These are phyloP conservation scores for Gymnarchus niloticus DNA, from an alignment of 2,113 vertebrate genomes.

Conservation along the genomic window DNA sequence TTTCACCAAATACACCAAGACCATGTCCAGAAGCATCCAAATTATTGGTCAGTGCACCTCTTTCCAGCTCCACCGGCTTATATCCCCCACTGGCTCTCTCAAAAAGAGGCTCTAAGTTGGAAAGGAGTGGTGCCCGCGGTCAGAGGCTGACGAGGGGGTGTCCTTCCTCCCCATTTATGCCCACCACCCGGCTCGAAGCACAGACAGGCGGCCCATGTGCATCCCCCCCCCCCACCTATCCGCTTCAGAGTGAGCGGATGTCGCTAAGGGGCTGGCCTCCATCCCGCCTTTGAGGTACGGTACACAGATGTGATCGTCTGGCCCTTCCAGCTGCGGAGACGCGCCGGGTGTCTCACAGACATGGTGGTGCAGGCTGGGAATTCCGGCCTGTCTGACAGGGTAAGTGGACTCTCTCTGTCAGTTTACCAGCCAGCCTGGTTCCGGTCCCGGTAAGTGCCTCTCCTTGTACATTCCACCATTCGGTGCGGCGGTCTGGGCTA, in stretches of 20 bases:
- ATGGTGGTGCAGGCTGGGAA: conserved; percentile 33
- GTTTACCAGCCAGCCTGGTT: conserved; percentile 6
- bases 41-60: no score
- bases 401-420: conserved; percentile 19
- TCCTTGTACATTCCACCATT: conserved; percentile 30
- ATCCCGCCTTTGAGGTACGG: conserved; percentile 37
- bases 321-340: conserved; percentile 20
- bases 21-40: not conserved
- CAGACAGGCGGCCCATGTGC: not conserved
- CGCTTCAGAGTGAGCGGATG: not conserved
- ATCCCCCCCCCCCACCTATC: not conserved
- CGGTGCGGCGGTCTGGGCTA: conserved; percentile 24
- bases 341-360: conserved; percentile 20
- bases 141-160: not conserved
- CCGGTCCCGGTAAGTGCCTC: conserved; percentile 40
- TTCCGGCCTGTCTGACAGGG: conserved; percentile 24
- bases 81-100: not conserved
- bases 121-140: not conserved
- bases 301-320: conserved; percentile 42
- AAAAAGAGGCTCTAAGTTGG: not conserved
- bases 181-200: not conserved
- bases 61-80: not conserved
- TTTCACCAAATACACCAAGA: not conserved
- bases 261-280: not conserved
- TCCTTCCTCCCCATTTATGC: not conserved